A percentile compares a stretch with the other conserved stretches of the same genome.
Conservation (phyloP, 1,140 invertebrate genomes). For the Chelonus insularis region DNA sequence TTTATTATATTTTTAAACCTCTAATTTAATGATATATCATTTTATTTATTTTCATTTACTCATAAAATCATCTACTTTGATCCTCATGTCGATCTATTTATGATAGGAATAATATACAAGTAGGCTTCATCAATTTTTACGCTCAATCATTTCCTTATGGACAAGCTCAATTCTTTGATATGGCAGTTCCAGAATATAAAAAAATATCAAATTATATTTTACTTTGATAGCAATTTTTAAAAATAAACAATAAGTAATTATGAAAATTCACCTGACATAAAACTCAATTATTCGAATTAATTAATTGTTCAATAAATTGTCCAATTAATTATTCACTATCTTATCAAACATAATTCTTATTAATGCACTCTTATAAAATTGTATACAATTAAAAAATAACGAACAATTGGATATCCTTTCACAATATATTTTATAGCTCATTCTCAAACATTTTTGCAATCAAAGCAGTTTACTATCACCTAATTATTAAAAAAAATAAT, state of each 20-base stretch:
- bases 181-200: conserved; percentile 68
- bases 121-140: conserved; percentile 48
- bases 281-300: too few species aligned
- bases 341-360: too few species aligned
- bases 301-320: too few species aligned
- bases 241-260: background rate
- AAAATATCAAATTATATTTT: conserved; percentile 32
- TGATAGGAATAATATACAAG: conserved; percentile 58
- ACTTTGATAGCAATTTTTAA: background rate
- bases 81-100: conserved; percentile 58
- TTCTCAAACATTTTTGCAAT: too few species aligned
- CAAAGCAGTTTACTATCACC: too few species aligned
- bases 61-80: conserved; percentile 58
- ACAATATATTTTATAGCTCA: too few species aligned
- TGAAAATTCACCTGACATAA: too few species aligned
- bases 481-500: too few species aligned
- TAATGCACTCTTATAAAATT: too few species aligned
- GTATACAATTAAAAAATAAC: too few species aligned
- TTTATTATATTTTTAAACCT: conserved; percentile 62
- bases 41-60: conserved; percentile 59
- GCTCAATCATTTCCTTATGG: conserved; percentile 49
- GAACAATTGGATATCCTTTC: too few species aligned
- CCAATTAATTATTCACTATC: too few species aligned
- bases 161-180: conserved; percentile 64
- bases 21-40: conserved; percentile 63